Evolutionary conservation across 1,140 invertebrate species (phyloP).

Genomic region (Eubasilissa regina): DNA sequence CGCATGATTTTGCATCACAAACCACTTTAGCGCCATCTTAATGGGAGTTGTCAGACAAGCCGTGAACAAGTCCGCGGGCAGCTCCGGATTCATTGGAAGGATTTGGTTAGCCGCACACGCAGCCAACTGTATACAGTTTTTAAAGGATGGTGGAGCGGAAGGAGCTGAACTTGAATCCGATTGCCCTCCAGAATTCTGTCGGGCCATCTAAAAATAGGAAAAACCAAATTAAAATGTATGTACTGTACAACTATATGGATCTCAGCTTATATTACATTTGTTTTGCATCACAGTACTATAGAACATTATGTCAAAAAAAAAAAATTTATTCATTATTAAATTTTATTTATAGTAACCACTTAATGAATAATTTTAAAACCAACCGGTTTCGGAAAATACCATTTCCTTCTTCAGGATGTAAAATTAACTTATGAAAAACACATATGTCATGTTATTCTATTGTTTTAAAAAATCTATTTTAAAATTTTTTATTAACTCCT

Average conservation of each 20-base stretch:
- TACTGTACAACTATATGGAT: not conserved
- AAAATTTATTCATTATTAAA: too few species aligned
- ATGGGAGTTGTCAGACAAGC: slow-evolving; percentile 98
- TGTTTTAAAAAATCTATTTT: too few species aligned
- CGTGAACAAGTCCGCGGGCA: slow-evolving; percentile 99
- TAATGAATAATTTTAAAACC: too few species aligned
- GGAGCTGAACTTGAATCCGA: slow-evolving; percentile 29
- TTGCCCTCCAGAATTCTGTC: slow-evolving; percentile 33
- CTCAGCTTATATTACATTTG: too few species aligned
- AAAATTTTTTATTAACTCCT: too few species aligned
- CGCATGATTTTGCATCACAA: slow-evolving; percentile 87
- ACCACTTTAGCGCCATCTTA: slow-evolving; percentile 96
- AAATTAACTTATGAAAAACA: too few species aligned
- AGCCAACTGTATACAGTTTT: slow-evolving; percentile 96
- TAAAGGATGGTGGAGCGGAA: slow-evolving; percentile 75
- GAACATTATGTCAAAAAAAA: not conserved
- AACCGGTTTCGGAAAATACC: too few species aligned
- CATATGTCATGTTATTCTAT: too few species aligned
- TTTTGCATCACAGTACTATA: too few species aligned
- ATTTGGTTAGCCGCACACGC: slow-evolving; percentile 94
- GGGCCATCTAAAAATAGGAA: slow-evolving; percentile 45
- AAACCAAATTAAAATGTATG: not conserved
- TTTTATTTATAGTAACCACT: too few species aligned
- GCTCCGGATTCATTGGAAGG: slow-evolving; percentile 96
- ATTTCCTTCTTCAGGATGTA: too few species aligned